Conservation (phyloP, 2,888 invertebrate genomes). For the Rhogogaster chlorosoma region DNA sequence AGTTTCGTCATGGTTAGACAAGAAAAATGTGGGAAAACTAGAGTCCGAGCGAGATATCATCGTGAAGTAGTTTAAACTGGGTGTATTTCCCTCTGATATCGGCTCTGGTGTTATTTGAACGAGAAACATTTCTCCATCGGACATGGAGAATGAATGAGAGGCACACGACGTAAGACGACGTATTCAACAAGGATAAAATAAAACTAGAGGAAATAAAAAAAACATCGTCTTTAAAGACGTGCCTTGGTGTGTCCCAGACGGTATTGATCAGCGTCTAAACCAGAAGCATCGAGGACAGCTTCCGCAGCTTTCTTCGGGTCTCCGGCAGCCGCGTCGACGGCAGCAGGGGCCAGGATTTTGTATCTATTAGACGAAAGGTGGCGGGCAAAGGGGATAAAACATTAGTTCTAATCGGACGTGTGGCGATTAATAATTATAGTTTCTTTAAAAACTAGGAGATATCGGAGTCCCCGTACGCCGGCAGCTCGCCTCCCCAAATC, state of each 20-base stretch:
- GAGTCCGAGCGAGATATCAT: background rate
- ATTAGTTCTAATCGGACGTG: slow-evolving; percentile 57
- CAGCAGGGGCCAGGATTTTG: slow-evolving; percentile 98
- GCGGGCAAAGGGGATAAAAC: slow-evolving; percentile 62
- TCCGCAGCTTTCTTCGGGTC: slow-evolving; percentile 92
- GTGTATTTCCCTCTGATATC: background rate
- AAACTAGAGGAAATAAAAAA: slow-evolving; percentile 27
- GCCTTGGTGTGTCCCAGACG: slow-evolving; percentile 99
- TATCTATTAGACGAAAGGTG: slow-evolving; percentile 86
- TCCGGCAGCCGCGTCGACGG: slow-evolving; percentile 84
- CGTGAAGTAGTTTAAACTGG: background rate
- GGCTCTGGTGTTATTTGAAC: background rate
- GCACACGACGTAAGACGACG: slow-evolving; percentile 57
- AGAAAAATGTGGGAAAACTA: background rate
- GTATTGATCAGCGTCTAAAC: slow-evolving; percentile 94
- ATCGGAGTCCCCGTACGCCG: background rate
- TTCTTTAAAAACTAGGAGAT: slow-evolving; percentile 4
- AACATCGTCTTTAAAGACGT: slow-evolving; percentile 79
- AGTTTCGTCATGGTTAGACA: background rate
- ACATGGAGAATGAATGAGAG: slow-evolving; percentile 29
- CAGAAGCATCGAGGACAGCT: slow-evolving; percentile 89
- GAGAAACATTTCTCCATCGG: background rate
- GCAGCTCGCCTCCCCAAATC: background rate
- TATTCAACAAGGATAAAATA: slow-evolving; percentile 59
- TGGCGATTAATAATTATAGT: background rate